Base-by-base conservation (phyloP, 2,113 vertebrate species). In the Pseudorectes ferrugineus region DNA sequence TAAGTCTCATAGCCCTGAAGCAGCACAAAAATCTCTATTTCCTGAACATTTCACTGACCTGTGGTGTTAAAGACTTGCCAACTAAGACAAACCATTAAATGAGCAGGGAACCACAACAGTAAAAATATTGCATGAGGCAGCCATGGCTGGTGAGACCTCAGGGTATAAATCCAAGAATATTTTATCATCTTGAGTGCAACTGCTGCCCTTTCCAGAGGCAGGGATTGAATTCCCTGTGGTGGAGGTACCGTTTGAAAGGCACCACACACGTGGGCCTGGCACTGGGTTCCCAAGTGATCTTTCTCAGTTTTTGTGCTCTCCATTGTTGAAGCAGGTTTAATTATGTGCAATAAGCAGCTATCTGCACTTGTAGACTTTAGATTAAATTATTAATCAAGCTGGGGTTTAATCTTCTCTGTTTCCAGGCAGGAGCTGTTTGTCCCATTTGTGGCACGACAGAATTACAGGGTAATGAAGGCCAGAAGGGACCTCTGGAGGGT, bases 61-160 rank as follows among this genome's bases (percentile, higher is more conserved):
- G 24, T 48, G 51, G 72, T 55, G 49, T 76, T 85, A 75, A 51
- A 79, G 85, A 85, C 48, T 92, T 84, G 68, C 93, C 92, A 85
- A 63, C 91, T 59, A 82, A 95, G 95, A 76, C 78, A 96, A 88
- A 81, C 82, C 92, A 72, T 67, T 78, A 89, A 91, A 75, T 28
- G 65, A 76, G 43, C 75, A 68, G 82, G 68, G 93, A 94, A 90
- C 93, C 92, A 96, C 93, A 95, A 95, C 75, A 92, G 92, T 94
- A 72, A 93, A 95, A 97, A 83, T 85, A 55, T 0, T 80, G 61
- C 82, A 33, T 12, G 85, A 90, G 80, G 82, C 88, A 84, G 88
- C 65, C 57, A 5, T 45, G 65, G 57, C 90, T 83, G 79, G 67
- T 86, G 8, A 84, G 92, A 80, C 68, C 76, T 90, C 85, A 85